phyloP scores from a whole-genome alignment of 2,113 vertebrate species.

The Hypocryptadius cinnamomeus region DNA sequence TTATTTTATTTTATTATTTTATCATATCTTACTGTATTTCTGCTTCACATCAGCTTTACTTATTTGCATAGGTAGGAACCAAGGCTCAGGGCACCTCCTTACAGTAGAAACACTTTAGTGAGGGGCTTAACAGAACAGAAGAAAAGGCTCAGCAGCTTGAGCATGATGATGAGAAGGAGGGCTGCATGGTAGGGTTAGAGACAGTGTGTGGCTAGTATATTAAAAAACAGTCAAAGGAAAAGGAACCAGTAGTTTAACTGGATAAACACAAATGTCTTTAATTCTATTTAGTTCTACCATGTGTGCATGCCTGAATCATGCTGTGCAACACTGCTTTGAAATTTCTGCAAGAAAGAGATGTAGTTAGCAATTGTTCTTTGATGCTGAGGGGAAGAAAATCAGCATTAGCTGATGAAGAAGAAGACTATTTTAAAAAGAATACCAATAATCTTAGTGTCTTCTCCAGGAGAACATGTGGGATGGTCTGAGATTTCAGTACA shows the following conservation, averaged over 20 bases:
- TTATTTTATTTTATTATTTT: neutral
- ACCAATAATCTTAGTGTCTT: neutral
- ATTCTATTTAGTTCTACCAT: neutral
- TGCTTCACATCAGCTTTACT: neutral
- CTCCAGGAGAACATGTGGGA: neutral
- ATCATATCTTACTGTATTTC: neutral
- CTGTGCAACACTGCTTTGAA: neutral
- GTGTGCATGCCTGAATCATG: neutral
- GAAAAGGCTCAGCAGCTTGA: neutral
- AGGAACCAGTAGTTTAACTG: neutral
- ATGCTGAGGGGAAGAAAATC: neutral
- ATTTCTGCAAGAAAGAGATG: neutral
- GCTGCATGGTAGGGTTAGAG: neutral
- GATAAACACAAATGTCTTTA: neutral
- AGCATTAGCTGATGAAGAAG: neutral
- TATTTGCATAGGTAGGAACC: neutral
- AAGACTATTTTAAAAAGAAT: neutral
- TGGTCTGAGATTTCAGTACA: neutral
- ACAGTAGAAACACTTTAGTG: neutral
- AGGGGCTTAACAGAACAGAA: neutral
- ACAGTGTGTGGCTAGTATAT: neutral
- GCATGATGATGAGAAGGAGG: neutral
- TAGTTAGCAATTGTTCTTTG: neutral
- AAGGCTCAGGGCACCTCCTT: neutral
- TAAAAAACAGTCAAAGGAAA: neutral